Percentiles rank a stretch among this genome's conserved stretches.
Evolutionary conservation across 2,888 invertebrate genomes (phyloP).

Genomic region (Gisinianus flammeolus): DNA sequence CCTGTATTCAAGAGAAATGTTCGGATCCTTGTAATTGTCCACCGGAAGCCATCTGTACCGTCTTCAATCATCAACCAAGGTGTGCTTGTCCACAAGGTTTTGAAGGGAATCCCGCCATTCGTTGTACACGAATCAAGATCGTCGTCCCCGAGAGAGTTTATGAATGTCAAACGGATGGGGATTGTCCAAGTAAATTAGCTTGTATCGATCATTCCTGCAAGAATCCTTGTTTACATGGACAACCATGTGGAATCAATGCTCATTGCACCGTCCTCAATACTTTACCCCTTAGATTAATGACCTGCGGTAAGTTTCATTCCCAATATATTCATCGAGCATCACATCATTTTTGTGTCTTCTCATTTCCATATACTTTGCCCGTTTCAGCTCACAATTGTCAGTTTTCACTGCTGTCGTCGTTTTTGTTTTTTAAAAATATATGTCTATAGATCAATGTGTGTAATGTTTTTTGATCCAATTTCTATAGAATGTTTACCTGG

Average conservation of each 20-base stretch:
- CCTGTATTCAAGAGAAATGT: constrained; percentile 79
- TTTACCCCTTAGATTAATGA: constrained; percentile 83
- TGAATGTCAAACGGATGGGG: constrained; percentile 67
- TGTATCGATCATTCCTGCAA: constrained; percentile 80
- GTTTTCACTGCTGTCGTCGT: too few relatives aligned
- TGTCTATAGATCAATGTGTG: neutral
- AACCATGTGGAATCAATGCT: constrained; percentile 69
- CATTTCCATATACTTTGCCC: neutral
- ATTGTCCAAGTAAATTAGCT: constrained; percentile 76
- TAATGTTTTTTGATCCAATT: neutral
- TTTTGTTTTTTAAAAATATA: neutral
- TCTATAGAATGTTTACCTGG: constrained; percentile 62
- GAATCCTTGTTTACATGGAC: constrained; percentile 71
- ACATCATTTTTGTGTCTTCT: too few relatives aligned
- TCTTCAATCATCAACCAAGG: constrained; percentile 75
- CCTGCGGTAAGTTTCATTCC: constrained; percentile 65
- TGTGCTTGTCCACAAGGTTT: constrained; percentile 76
- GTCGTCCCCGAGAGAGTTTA: constrained; percentile 43
- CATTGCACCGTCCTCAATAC: constrained; percentile 85
- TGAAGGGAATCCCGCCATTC: constrained; percentile 62
- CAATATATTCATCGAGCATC: too few relatives aligned
- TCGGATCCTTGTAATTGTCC: constrained; percentile 86
- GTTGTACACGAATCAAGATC: constrained; percentile 65
- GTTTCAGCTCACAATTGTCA: too few relatives aligned
- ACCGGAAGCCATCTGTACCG: constrained; percentile 76